Base-by-base conservation (phyloP, 2,888 invertebrate genomes). In the Xestia c-nigrum region DNA sequence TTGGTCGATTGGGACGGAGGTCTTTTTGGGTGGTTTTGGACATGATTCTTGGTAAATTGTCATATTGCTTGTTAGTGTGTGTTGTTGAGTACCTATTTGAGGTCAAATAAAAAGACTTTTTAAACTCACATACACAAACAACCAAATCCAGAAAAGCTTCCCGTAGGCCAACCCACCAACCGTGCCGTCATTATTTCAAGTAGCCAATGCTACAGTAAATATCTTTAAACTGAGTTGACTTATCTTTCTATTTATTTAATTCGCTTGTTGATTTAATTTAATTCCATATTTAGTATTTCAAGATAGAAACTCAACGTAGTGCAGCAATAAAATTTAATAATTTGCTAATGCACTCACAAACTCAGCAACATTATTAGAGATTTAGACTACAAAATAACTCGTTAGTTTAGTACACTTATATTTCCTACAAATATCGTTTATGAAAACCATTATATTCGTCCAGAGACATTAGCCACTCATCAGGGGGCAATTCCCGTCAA, bases 401-500 rank as follows among this genome's bases (percentile, higher is more conserved):
- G 57, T 24, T 24, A 6, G 24, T 57, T 57, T 57, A 57, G 0
- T 24, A 40, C 40, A 24, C 57, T 6, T 6, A 57, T 57, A 24
- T 57, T 57, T 57, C 24, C 24, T 1, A 16, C 9, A 21, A 40
- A 59, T 61, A 12, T 7, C 16, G 24, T 31, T 57, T n/a, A 52
- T 52, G 21, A 0, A 7, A 61, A 61, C 24, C 12, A 43, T 47
- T 21, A 19, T n/a, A 21, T 52, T 50, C 52, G 9, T 50, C 50
- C 16, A 40, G 52, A 57, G 40, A 55, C 14, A 59, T 19, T 61
- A 63, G 10, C 59, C 19, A 31, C 14, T 61, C n/a, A 59, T 63
- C 65, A 52, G 57, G 31, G 38, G n/a, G 16, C 52, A 40, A 77
- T 78, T 76, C 19, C 57, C 63, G 80, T 84, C 77, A 71, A 76